Percentiles rank a stretch among this genome's conserved stretches.
phyloP scores from a whole-genome alignment of 2,888 invertebrate genomes.

The Podotricha telesiphe region DNA sequence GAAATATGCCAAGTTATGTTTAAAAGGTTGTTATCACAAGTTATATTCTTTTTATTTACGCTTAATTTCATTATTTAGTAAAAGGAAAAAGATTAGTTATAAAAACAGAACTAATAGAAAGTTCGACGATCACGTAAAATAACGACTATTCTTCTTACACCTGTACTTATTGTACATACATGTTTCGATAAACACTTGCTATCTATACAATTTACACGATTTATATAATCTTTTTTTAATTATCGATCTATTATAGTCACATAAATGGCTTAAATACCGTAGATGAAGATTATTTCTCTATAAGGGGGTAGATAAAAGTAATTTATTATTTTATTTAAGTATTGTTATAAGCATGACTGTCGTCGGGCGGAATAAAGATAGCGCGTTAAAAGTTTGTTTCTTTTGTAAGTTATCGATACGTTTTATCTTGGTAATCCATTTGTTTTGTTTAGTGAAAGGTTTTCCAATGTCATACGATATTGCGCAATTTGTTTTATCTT shows the following conservation, averaged over 20 bases:
- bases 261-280: not conserved
- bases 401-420: not conserved
- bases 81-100: not conserved
- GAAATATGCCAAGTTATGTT: too few species aligned
- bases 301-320: slow-evolving; percentile 2
- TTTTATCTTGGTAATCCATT: not conserved
- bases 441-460: slow-evolving; percentile 5
- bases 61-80: too few species aligned
- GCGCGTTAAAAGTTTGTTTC: not conserved
- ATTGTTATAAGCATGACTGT: not conserved
- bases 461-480: not conserved
- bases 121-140: too few species aligned
- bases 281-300: not conserved
- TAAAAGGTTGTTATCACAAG: too few species aligned
- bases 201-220: too few species aligned
- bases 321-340: not conserved
- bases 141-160: too few species aligned
- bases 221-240: not conserved
- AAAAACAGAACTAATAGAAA: not conserved
- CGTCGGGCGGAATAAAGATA: not conserved
- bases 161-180: too few species aligned
- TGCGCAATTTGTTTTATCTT: not conserved
- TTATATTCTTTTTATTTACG: too few species aligned
- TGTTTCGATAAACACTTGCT: too few species aligned
- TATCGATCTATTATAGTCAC: not conserved